Conservation (phyloP, 2,888 invertebrate species). For the Bombyx huttoni region DNA sequence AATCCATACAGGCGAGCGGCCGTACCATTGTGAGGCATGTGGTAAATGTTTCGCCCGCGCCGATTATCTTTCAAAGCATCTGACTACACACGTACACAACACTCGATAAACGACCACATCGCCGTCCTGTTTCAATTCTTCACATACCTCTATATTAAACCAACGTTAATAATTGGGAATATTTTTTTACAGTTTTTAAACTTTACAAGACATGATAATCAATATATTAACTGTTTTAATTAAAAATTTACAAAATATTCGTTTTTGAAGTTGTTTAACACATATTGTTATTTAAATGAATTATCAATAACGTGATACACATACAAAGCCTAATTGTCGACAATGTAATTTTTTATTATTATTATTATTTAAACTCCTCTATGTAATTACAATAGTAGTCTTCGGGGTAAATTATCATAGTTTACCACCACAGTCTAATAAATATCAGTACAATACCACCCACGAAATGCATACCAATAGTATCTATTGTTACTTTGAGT, state of each 20-base stretch:
- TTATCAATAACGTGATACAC: neutral
- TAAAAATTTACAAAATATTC: slow-evolving; percentile 57
- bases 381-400: too few species aligned
- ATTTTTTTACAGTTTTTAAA: slow-evolving; percentile 68
- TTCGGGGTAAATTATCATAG: too few species aligned
- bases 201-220: slow-evolving; percentile 48
- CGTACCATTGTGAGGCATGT: slow-evolving; percentile 93
- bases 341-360: neutral
- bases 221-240: slow-evolving; percentile 57
- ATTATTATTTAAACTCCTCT: neutral
- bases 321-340: neutral
- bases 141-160: slow-evolving; percentile 33
- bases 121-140: slow-evolving; percentile 37
- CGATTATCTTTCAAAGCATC: slow-evolving; percentile 91
- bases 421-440: too few species aligned
- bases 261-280: slow-evolving; percentile 51
- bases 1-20: slow-evolving; percentile 90
- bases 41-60: slow-evolving; percentile 93
- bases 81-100: slow-evolving; percentile 90
- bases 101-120: slow-evolving; percentile 65
- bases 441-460: too few species aligned
- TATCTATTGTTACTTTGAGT: too few species aligned
- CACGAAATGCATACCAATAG: too few species aligned
- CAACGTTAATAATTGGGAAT: slow-evolving; percentile 57
- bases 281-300: neutral